A percentile compares a stretch with the other conserved stretches of the same genome.
Conservation (phyloP, 2,113 vertebrate species). For the Hemiscyllium ocellatum region DNA sequence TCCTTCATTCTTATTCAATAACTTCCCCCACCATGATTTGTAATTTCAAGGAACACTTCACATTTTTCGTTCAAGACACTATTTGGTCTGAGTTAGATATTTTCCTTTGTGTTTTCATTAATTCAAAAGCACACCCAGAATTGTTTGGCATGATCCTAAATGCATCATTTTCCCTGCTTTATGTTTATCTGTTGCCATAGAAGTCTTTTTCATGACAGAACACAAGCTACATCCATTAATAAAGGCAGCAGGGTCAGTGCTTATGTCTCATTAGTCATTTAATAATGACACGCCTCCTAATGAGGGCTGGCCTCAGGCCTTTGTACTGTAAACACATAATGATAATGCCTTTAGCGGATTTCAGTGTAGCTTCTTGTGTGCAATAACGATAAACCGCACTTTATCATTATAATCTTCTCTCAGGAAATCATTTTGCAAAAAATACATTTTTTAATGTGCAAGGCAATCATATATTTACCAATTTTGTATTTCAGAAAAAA, state of each 20-base stretch:
- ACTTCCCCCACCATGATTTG: not conserved
- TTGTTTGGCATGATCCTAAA: conserved; percentile 18
- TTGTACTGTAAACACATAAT: conserved; percentile 38
- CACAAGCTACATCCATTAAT: conserved; percentile 35
- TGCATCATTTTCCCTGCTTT: conserved; percentile 25
- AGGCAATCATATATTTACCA: not conserved
- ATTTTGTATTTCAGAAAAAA: not conserved
- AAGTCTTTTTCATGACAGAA: conserved; percentile 30
- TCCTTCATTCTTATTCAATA: not conserved
- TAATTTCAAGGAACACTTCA: not conserved
- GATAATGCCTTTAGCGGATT: conserved; percentile 35
- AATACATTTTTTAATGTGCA: not conserved
- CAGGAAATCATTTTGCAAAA: conserved; percentile 28
- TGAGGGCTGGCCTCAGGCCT: conserved; percentile 37
- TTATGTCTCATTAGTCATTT: conserved; percentile 38
- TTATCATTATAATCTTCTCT: conserved; percentile 27
- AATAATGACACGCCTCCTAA: conserved; percentile 36
- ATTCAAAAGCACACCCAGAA: not conserved
- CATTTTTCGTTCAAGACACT: not conserved
- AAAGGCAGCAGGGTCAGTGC: conserved; percentile 35
- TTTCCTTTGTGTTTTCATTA: conserved; percentile 29
- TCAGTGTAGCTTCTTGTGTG: not conserved
- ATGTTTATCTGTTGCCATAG: conserved; percentile 33
- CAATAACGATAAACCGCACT: conserved; percentile 7
- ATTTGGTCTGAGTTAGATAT: not conserved